Evolutionary conservation across 2,113 vertebrate genomes (phyloP), one percentile per base, ranked within the genome.

Genomic region (Falco punctatus): DNA sequence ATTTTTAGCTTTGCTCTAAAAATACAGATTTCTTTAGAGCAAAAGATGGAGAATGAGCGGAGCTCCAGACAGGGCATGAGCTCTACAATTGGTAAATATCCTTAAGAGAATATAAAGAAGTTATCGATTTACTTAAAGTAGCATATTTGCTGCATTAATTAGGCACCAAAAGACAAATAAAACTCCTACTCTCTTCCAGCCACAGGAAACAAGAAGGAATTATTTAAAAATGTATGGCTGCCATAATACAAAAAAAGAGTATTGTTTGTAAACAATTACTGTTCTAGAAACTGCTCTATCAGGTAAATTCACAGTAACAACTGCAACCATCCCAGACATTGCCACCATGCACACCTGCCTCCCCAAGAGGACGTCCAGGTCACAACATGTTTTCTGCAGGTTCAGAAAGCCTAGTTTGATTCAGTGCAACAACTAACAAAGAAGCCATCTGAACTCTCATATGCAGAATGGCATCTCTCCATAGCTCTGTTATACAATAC

Each of bases 191-290:
- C 74, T 73, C 81, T 84, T 72, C 61, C 62, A 70, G 49, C 22
- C 65, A 77, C 71, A 88, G 62, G 28, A 94, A 92, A 33, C 67
- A 69, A 49, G 80, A n/a, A 82, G 94, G 59, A 64, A 65, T 23
- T 69, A 69, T 75, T 44, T 88, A 5, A 71, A 81, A 35, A 85
- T 52, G 66, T 22, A 57, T 5, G 71, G 26, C 38, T 67, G 30
- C 84, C 15, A 28, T 38, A 9, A 55, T 6, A 38, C 9, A 88
- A 40, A 64, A 67, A 9, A 2, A 35, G 33, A 58, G 33, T 3
- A 22, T 52, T 89, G 94, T 89, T 72, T 14, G 72, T 40, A 75
- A 73, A 72, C n/a, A 96, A 82, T 21, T 22, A 24, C 61, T 80
- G 23, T 44, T 72, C 51, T 26, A 55, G 90, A 70, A 97, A 88